Evolutionary conservation across 1,140 invertebrate species (phyloP), one percentile per base, ranked within the genome.

Genomic region (Charaxes varanes): DNA sequence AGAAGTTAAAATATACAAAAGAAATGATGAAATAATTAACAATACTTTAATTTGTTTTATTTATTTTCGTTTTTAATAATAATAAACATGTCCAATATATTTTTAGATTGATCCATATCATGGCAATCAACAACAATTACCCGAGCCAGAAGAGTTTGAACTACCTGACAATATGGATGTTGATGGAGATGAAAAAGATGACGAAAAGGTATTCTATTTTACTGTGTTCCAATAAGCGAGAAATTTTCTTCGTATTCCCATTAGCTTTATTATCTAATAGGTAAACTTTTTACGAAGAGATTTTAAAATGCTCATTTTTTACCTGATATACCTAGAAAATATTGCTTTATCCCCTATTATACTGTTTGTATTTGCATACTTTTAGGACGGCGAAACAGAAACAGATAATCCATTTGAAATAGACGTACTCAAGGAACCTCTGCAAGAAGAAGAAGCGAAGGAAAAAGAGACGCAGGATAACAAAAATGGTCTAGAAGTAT

Each of bases 391-490:
- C 17, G 86, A 89, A 41, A 87, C 86, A 8, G 83, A 89, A 24
- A 88, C 90, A 22, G 89, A 94, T 59, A 92, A 94, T 87, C 92
- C 93, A 2, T 94, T 94, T 58, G 93, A 95, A 64, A 92, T 94
- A 43, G 92, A 94, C 59, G 85, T 87, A 13, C 92, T 92, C 88
- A 93, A 94, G 59, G 85, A 87, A 24, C 78, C 70, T 40, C 62
- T 72, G n/a, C 52, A 65, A 8, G 81, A 87, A 13, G 77, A 87
- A 38, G 50, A 71, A 13, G 52, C 16, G 1, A 47, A 76, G 27
- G 50, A 84, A 43, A 57, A 65, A 28, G 69, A 86, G 35, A 60
- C 80, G 34, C 58, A 69, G 53, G 71, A 82, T 4, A 78, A 86
- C n/a, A 84, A 86, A 14, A 62, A 85, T 37, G 62, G 74, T 2